Evolutionary conservation across 2,888 invertebrate species (phyloP), one percentile per base, ranked within the genome.

Genomic region (Exocentrus adspersus): DNA sequence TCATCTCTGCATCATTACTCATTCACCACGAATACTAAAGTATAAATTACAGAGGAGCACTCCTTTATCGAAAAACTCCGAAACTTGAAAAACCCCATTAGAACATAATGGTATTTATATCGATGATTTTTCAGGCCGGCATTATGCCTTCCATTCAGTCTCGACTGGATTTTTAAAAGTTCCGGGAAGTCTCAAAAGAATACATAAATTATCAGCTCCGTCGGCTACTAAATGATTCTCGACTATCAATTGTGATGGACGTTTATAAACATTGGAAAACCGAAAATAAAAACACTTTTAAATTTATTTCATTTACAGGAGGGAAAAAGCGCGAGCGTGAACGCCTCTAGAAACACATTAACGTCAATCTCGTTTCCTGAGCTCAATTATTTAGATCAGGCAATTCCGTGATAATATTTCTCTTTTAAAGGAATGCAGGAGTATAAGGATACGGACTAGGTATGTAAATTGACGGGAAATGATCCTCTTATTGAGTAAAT

Each of bases 131-230:
- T 17, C 24, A 54, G 30, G 43, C 14, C 16, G 43, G 28, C 19
- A 43, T 54, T 54, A 43, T 24, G 43, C 24, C 45, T 43, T 53
- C 24, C 28, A 10, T 28, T 43, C 28, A 43, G 17, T 58, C 37
- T 60, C 53, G 24, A 53, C 32, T 51, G 50, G 51, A 59, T 60
- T 60, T 60, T 43, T 52, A 45, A 53, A 60, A 60, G 60, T 60
- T 52, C 12, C n/a, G 52, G 21, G 43, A 32, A 30, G 45, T 52
- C 50, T 50, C 61, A 41, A 48, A 21, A 32, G 61, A 54, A 61
- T 61, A 78, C 37, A 12, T 77, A 78, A 78, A 77, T 78, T 78
- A 78, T 77, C 77, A 78, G 77, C 77, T 77, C 77, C 74, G 77
- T 77, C 76, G 74, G 72, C 70, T 72, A n/a, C 72, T 72, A 75